These are phyloP conservation scores for Athalia cordata DNA, from an alignment of 2,888 invertebrate genomes.

Conservation along the genomic window DNA sequence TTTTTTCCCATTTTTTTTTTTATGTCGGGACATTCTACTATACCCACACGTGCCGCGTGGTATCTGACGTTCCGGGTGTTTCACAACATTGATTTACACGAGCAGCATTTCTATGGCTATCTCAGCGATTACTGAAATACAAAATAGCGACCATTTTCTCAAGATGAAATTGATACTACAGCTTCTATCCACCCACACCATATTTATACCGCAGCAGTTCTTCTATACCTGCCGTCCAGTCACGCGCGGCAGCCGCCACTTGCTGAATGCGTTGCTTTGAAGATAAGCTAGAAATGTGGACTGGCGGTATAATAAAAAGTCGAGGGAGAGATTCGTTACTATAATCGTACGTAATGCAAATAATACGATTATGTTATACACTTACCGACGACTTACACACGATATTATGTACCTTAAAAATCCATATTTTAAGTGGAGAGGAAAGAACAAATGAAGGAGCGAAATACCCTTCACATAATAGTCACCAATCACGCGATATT, in stretches of 20 bases:
- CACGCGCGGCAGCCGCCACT: background rate
- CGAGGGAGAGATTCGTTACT: too few relatives aligned
- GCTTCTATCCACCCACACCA: background rate
- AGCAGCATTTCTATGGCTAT: background rate
- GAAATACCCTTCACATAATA: too few relatives aligned
- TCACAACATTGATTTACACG: background rate
- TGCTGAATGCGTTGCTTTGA: constrained; percentile 1
- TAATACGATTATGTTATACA: background rate
- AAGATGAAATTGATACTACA: background rate
- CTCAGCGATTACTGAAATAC: background rate
- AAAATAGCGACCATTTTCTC: background rate
- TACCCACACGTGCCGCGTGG: background rate
- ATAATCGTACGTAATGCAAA: background rate
- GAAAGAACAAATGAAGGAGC: too few relatives aligned
- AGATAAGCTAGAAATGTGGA: constrained; percentile 6
- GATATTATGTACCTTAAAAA: too few relatives aligned
- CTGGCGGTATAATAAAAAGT: background rate
- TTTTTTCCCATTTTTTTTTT: too few relatives aligned
- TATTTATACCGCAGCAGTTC: background rate
- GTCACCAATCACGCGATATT: too few relatives aligned
- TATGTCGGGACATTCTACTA: background rate
- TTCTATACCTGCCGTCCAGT: background rate
- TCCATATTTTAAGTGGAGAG: too few relatives aligned
- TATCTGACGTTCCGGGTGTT: background rate
- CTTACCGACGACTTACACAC: background rate